Evolutionary conservation across 2,113 vertebrate species (phyloP).

Genomic region (Alouatta palliata): DNA sequence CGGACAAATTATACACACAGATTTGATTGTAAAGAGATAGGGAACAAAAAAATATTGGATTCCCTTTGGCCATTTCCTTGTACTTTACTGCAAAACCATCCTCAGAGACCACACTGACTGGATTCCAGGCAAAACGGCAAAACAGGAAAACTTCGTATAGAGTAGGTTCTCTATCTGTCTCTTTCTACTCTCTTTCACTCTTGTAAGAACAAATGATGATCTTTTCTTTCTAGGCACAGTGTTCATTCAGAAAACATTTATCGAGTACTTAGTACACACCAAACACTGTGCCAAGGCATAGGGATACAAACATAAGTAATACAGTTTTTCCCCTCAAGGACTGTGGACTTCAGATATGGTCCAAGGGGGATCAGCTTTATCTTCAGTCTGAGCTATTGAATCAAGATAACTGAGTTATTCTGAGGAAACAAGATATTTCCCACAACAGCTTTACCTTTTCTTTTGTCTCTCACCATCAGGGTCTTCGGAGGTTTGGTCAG

Average conservation of each 20-base stretch:
- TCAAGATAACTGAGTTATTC: neutral
- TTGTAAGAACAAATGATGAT: neutral
- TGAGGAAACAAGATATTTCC: neutral
- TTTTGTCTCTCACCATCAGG: neutral
- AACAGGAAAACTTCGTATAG: neutral
- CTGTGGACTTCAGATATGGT: neutral
- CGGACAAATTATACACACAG: neutral
- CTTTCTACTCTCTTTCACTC: neutral
- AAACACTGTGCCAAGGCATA: rapidly evolving
- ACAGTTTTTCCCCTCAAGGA: neutral
- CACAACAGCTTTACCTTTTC: neutral
- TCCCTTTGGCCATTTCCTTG: neutral
- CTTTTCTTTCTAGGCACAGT: neutral
- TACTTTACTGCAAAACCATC: neutral
- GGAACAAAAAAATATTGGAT: neutral
- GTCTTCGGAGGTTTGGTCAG: neutral
- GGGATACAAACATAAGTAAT: neutral
- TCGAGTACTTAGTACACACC: neutral
- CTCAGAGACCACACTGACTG: neutral
- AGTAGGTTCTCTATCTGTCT: neutral
- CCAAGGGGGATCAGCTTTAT: neutral
- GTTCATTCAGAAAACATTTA: neutral
- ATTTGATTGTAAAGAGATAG: neutral
- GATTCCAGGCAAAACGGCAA: neutral
- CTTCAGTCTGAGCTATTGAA: neutral